A percentile compares a stretch with the other conserved stretches of the same genome.
Evolutionary conservation across 1,140 invertebrate genomes (phyloP).

Genomic region (Drosophila chauvacae): DNA sequence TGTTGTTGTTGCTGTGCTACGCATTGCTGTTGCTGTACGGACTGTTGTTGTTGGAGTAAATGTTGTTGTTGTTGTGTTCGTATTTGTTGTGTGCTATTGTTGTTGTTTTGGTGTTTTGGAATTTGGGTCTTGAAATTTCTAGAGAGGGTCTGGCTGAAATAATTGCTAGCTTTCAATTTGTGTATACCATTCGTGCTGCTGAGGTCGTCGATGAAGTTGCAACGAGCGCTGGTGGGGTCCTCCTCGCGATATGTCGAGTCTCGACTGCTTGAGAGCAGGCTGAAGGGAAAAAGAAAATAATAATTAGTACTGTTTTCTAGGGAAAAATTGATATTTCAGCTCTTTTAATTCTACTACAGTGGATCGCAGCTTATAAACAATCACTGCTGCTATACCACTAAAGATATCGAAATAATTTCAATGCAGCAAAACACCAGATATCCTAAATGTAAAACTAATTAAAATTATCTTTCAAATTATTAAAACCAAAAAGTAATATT

Average conservation of each 20-base stretch:
- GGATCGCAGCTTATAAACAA: no score
- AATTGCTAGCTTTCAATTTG: slow-evolving; percentile 58
- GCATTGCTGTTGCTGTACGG: slow-evolving; percentile 42
- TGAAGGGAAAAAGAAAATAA: slow-evolving; percentile 74
- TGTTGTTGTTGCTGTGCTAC: slow-evolving; percentile 53
- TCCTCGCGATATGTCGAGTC: slow-evolving; percentile 84
- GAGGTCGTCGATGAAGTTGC: slow-evolving; percentile 44
- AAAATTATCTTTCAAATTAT: no score
- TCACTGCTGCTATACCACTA: no score
- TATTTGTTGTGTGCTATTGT: slow-evolving; percentile 66
- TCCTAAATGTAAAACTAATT: no score
- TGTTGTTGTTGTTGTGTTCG: slow-evolving; percentile 61
- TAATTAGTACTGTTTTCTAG: no score
- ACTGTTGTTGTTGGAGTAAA: slow-evolving; percentile 43
- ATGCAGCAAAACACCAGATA: no score
- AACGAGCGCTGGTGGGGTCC: slow-evolving; percentile 59
- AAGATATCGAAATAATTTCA: no score
- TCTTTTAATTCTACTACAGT: no score
- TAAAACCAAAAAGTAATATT: no score
- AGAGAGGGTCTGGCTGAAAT: slow-evolving; percentile 77
- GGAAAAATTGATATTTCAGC: not conserved
- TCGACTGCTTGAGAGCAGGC: slow-evolving; percentile 90
- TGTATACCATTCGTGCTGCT: slow-evolving; percentile 73
- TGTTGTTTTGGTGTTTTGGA: slow-evolving; percentile 74
- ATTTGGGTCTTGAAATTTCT: slow-evolving; percentile 82